phyloP scores from a whole-genome alignment of 2,113 vertebrate genomes.

The Equus przewalskii region DNA sequence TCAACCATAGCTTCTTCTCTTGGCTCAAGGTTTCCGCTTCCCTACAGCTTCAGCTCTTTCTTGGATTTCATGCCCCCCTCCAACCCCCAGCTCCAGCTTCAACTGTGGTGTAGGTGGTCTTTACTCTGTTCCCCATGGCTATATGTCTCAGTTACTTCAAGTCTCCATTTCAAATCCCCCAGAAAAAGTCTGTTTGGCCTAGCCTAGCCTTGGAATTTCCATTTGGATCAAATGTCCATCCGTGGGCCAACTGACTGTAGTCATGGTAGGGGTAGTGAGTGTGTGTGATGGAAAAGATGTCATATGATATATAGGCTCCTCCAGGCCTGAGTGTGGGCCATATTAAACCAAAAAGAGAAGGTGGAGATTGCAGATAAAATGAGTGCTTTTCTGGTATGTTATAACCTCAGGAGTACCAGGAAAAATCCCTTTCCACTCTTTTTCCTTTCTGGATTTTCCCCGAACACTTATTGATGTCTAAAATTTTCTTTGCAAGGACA shows the following conservation, averaged over 20 bases:
- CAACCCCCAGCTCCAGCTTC: not conserved
- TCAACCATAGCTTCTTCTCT: not conserved
- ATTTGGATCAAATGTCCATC: not conserved
- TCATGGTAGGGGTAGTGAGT: not conserved
- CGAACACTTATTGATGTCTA: not conserved
- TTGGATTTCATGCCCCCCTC: not conserved
- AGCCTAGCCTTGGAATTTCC: not conserved
- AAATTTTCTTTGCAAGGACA: not conserved
- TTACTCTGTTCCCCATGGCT: not conserved
- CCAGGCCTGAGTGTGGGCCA: not conserved
- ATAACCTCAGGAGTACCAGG: not conserved
- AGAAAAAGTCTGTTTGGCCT: not conserved
- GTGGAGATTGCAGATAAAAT: not conserved
- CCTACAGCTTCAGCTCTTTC: not conserved
- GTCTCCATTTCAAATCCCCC: not conserved
- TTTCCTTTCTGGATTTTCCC: not conserved
- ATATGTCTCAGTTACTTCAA: not conserved
- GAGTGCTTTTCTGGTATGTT: not conserved
- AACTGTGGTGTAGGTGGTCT: not conserved
- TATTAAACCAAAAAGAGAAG: not conserved
- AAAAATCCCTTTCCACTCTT: not conserved
- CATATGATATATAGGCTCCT: not conserved
- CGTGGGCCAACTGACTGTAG: fast-evolving
- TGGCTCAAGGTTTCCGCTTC: not conserved
- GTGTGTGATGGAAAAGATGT: not conserved